These are phyloP conservation scores for Pogonomyrmex californicus DNA, from an alignment of 1,140 invertebrate species.

Conservation along the genomic window DNA sequence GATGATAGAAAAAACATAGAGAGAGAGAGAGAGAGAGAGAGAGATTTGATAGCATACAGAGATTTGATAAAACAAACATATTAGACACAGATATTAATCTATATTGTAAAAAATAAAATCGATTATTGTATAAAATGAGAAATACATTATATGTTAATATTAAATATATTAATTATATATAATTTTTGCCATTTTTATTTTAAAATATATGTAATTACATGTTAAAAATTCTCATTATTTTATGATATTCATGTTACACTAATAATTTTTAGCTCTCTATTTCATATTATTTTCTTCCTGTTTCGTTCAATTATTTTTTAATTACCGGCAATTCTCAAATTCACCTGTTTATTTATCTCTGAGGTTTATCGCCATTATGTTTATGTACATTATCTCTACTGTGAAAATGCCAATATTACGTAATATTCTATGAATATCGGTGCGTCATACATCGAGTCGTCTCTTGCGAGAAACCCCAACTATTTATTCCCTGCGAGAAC, in stretches of 20 bases:
- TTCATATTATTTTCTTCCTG: not conserved
- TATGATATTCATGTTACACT: not conserved
- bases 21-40: not conserved
- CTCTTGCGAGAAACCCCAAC: constrained; percentile 1
- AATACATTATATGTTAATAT: too few species aligned
- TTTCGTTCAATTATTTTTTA: not conserved
- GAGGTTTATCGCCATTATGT: not conserved
- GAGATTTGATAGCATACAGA: not conserved
- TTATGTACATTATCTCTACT: constrained; percentile 2
- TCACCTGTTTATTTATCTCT: not conserved
- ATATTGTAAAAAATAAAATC: not conserved
- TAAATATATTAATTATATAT: too few species aligned
- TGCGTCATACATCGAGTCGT: constrained; percentile 2
- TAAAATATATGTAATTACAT: not conserved
- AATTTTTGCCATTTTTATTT: not conserved
- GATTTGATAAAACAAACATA: not conserved
- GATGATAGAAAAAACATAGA: not conserved
- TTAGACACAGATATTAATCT: not conserved
- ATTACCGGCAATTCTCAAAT: not conserved
- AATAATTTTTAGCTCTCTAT: not conserved
- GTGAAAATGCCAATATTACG: constrained; percentile 11
- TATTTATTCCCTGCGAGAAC: constrained; percentile 26
- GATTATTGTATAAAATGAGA: too few species aligned
- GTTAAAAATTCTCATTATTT: not conserved
- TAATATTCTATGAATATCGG: constrained; percentile 41